Percentiles rank a stretch among this genome's conserved stretches.
phyloP scores from a whole-genome alignment of 2,113 vertebrate species.

The Centropus bengalensis region DNA sequence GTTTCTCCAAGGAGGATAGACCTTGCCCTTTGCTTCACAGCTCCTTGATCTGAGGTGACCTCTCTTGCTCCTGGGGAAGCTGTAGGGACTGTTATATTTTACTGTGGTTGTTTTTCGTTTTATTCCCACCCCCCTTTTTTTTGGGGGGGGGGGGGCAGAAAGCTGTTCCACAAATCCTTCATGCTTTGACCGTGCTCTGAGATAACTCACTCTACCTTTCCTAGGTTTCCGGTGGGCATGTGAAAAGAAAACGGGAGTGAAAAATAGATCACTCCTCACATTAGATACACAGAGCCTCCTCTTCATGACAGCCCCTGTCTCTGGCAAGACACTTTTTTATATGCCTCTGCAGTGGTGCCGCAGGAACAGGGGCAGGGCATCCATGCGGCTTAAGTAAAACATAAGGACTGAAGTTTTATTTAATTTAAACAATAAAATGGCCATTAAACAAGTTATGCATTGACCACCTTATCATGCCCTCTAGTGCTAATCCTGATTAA shows the following conservation, averaged over 20 bases:
- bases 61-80: not conserved
- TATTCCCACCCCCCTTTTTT: no score
- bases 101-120: not conserved
- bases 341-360: not conserved
- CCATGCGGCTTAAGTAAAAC: conserved; percentile 8
- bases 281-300: accelerated
- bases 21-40: not conserved
- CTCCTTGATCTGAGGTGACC: not conserved
- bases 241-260: not conserved
- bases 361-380: not conserved
- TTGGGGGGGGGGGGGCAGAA: not conserved
- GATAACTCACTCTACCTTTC: not conserved
- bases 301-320: not conserved
- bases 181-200: not conserved
- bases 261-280: accelerated
- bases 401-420: conserved; percentile 66
- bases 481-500: conserved; percentile 59
- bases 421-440: conserved; percentile 66
- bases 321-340: not conserved
- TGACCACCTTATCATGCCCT: conserved; percentile 62
- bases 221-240: not conserved
- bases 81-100: not conserved
- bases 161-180: not conserved
- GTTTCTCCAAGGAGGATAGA: not conserved
- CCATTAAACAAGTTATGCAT: conserved; percentile 63